Base-by-base conservation (phyloP, 2,888 invertebrate species). In the Drosophila affinis region DNA sequence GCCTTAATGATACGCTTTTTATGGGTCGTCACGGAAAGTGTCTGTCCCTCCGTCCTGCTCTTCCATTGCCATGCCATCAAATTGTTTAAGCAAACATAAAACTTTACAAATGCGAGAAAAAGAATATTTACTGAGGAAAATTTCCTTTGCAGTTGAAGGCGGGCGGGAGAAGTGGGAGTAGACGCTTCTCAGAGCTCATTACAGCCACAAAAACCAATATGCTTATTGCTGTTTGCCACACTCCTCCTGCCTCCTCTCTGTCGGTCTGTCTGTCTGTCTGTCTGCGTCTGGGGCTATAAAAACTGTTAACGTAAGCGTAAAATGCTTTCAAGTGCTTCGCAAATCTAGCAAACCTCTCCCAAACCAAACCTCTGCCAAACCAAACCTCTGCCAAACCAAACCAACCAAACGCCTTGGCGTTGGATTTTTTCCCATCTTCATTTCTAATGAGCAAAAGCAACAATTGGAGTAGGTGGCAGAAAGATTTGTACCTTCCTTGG, bases 261-360 rank as follows among this genome's bases (percentile, higher is more conserved):
- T 12, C 18, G 12, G 4, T 21, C 18, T 18, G 12, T 18, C 12
- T 18, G 29, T 12, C 52, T 18, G 32, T 32, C 60, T 62, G 14
- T 39, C 39, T 39, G 39, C 5, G n/a, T 7, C 39, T 39, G 39
- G 64, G 74, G 86, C 85, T 70, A 87, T 84, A 87, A 87, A 85
- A 85, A 87, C 86, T 86, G 88, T 85, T 85, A 85, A 82, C 83
- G 83, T 84, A 87, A 83, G 87, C 83, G 83, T 83, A 81, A 83
- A 83, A 87, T 83, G 83, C 83, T 83, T 83, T 83, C 87, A 83
- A 83, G 83, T 87, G 87, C 87, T 83, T 62, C 47, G 83, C 83
- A 83, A 83, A 83, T 83, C 83, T 76, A 76, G 62, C 68, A 70
- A 57, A 59, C 61, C 9, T 57, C 14, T 14, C 39, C 14, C 39